Percentiles rank a stretch among this genome's conserved stretches.
Evolutionary conservation across 1,140 invertebrate genomes (phyloP).

Genomic region (Sinella curviseta): DNA sequence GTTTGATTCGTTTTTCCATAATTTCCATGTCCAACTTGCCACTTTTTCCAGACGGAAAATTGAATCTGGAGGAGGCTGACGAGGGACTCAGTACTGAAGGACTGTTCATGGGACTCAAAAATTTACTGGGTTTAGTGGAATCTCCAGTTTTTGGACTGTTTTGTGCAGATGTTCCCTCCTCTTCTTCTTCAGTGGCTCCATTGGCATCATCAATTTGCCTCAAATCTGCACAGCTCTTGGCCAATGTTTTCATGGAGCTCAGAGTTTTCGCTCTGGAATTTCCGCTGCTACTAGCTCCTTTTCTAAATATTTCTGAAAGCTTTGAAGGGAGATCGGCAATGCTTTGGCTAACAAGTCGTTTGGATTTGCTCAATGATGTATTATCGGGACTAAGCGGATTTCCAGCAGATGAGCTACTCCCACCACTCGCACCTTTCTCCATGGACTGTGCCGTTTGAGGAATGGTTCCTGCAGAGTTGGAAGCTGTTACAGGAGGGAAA

Average conservation of each 20-base stretch:
- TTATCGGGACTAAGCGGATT: background rate
- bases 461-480: background rate
- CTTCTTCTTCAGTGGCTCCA: background rate
- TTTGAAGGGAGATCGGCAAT: slow-evolving; percentile 42
- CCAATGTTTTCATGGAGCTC: slow-evolving; percentile 38
- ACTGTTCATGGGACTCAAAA: background rate
- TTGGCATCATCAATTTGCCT: background rate
- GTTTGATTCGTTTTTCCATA: background rate
- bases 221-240: slow-evolving; percentile 45
- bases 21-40: slow-evolving; percentile 6
- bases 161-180: background rate
- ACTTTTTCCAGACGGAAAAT: background rate
- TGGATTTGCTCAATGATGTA: background rate
- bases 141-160: background rate
- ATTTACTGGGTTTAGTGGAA: background rate
- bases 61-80: background rate
- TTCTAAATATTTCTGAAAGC: slow-evolving; percentile 41
- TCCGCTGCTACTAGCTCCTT: background rate
- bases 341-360: slow-evolving; percentile 26
- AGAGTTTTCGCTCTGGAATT: background rate
- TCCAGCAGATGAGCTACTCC: background rate
- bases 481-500: background rate
- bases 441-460: background rate
- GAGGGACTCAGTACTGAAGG: background rate
- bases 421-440: background rate